Percentiles rank a stretch among this genome's conserved stretches.
Evolutionary conservation across 2,888 invertebrate species (phyloP).

Genomic region (Diplolepis rosae): DNA sequence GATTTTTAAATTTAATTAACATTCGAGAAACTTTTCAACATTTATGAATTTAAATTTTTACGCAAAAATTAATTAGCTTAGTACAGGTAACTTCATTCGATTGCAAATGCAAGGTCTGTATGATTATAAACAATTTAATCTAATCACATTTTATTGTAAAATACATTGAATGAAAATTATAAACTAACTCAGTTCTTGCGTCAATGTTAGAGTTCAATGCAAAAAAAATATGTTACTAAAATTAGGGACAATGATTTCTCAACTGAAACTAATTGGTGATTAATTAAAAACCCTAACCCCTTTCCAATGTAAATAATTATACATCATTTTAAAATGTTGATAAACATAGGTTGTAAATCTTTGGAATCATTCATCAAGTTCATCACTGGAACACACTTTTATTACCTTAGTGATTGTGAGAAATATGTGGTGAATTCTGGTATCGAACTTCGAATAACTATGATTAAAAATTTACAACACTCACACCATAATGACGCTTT

Average conservation of each 20-base stretch:
- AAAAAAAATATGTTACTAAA: not conserved
- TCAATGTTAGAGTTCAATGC: not conserved
- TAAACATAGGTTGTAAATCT: too few species aligned
- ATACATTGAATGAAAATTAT: not conserved
- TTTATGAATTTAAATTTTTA: too few species aligned
- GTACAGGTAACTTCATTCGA: conserved; percentile 10
- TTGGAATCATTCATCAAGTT: too few species aligned
- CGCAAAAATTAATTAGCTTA: too few species aligned
- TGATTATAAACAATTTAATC: conserved; percentile 12
- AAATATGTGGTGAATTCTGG: too few species aligned
- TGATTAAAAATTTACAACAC: not conserved
- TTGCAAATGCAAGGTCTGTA: not conserved
- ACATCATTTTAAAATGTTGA: too few species aligned
- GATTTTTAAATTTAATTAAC: too few species aligned
- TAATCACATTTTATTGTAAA: conserved; percentile 3
- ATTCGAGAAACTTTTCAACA: too few species aligned
- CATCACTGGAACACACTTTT: too few species aligned
- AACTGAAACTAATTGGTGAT: not conserved
- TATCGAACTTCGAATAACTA: too few species aligned
- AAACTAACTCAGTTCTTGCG: not conserved
- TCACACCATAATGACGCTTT: not conserved
- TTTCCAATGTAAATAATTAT: not conserved
- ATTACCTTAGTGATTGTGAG: too few species aligned
- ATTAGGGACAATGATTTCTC: not conserved
- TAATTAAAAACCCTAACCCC: not conserved